Evolutionary conservation across 2,797 vertebrate species (phyloP).

Genomic region (Cephalopachus bancanus): DNA sequence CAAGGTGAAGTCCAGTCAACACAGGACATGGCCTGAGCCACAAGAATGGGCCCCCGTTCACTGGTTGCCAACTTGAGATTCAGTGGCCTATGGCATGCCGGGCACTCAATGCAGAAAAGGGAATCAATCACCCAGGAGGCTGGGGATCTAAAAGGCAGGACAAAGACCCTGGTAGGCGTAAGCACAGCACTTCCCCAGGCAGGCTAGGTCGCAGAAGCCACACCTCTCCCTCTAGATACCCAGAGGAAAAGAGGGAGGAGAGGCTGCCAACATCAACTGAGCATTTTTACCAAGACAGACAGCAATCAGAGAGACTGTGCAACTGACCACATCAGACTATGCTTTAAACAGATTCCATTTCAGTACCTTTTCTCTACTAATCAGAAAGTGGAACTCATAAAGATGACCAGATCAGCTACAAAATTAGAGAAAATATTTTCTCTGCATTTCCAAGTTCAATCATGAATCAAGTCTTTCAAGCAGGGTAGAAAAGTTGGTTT

Average conservation of each 20-base stretch:
- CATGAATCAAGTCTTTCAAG: slow-evolving; percentile 25
- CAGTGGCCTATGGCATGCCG: neutral
- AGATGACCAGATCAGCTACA: neutral
- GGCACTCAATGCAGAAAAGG: neutral
- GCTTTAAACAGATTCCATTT: neutral
- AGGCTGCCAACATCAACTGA: neutral
- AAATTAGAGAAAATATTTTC: neutral
- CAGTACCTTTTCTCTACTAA: neutral
- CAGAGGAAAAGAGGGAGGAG: neutral
- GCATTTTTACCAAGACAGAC: neutral
- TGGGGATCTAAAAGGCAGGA: neutral
- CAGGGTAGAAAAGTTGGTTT: neutral
- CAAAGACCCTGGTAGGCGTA: neutral
- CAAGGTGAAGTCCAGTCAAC: neutral
- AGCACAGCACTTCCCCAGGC: neutral
- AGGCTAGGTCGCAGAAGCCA: neutral
- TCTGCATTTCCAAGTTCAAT: slow-evolving; percentile 12
- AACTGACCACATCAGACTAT: neutral
- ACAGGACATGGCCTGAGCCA: neutral
- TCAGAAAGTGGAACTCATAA: neutral
- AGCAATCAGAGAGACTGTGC: neutral
- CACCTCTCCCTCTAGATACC: no score
- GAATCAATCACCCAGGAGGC: neutral
- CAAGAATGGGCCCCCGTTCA: neutral
- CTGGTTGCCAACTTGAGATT: neutral